phyloP scores from a whole-genome alignment of 2,797 vertebrate species.

The Danio aesculapii region DNA sequence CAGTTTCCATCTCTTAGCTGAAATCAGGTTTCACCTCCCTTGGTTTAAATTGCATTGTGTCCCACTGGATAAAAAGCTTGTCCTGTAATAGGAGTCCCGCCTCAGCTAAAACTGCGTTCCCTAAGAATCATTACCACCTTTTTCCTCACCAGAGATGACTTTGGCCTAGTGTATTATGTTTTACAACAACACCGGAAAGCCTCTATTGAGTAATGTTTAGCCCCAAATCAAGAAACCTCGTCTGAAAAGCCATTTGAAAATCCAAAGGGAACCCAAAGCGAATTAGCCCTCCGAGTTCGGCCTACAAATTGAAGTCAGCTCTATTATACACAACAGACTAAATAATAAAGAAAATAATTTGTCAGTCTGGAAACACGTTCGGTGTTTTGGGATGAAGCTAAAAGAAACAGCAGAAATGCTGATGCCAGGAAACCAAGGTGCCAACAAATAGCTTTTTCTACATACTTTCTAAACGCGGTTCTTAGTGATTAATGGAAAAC shows the following conservation, averaged over 20 bases:
- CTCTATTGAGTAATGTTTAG: background rate
- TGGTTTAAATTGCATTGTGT: no score
- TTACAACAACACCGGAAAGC: background rate
- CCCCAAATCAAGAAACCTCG: background rate
- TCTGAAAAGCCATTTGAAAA: background rate
- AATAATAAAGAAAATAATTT: constrained; percentile 8
- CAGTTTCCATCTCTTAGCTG: no score
- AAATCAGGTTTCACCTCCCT: no score
- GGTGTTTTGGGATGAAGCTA: background rate
- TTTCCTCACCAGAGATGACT: no score
- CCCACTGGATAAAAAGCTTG: no score
- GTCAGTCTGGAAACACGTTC: constrained; percentile 3
- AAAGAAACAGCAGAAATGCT: constrained; percentile 12
- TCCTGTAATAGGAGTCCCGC: no score
- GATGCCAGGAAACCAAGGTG: constrained; percentile 13
- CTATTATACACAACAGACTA: background rate
- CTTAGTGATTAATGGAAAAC: constrained; percentile 73
- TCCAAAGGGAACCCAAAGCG: background rate
- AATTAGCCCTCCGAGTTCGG: background rate
- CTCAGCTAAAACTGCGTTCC: no score
- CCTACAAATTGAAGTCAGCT: background rate
- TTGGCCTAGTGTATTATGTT: background rate
- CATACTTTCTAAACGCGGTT: constrained; percentile 59
- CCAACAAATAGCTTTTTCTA: constrained; percentile 7
- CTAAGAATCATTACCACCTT: no score